Evolutionary conservation across 2,797 vertebrate species (phyloP), one percentile per base, ranked within the genome.

Genomic region (Scolopax rusticola): DNA sequence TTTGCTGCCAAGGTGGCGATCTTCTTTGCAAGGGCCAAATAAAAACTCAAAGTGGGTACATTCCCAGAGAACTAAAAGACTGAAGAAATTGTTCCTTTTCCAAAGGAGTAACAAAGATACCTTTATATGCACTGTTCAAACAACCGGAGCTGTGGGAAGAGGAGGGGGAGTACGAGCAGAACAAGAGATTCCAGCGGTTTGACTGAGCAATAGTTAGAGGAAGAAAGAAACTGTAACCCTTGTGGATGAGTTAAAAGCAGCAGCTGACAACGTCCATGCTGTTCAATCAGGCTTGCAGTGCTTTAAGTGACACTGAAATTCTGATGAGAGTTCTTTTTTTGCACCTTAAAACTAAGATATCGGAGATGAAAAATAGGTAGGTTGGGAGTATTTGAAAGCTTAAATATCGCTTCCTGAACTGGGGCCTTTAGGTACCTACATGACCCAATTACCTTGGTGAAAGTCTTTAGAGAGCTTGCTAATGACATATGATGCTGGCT

Each of bases 31-130:
- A 93, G 43, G 80, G 11, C 40, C 40, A 75, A 89, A 80, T 56
- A 17, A 81, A 85, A 81, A 45, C 64, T 89, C 33, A 9, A 15
- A 87, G 30, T 43, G 47, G 30, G 13, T 63, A 67, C 87, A 82
- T 43, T 45, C 71, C 76, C 59, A 73, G 64, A 89, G 79, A 87
- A 43, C 56, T 61, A 2, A 3, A 61, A 60, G 61, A 53, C 48
- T 88, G 48, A 93, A 88, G 82, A 80, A 79, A 53, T 53, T 90
- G 73, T 50, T 91, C 59, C 14, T 65, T 81, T 90, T 90, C 59
- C 92, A 87, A 57, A 82, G 57, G 50, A 50, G 54, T 78, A 95
- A 93, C 90, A 96, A 95, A 94, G 73, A 32, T 89, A 76, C 68
- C 90, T 91, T 95, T 95, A 83, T 93, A 76, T 40, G 23, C 24